Evolutionary conservation across 2,888 invertebrate species (phyloP), one percentile per base, ranked within the genome.

Genomic region (Ligdia adustata): DNA sequence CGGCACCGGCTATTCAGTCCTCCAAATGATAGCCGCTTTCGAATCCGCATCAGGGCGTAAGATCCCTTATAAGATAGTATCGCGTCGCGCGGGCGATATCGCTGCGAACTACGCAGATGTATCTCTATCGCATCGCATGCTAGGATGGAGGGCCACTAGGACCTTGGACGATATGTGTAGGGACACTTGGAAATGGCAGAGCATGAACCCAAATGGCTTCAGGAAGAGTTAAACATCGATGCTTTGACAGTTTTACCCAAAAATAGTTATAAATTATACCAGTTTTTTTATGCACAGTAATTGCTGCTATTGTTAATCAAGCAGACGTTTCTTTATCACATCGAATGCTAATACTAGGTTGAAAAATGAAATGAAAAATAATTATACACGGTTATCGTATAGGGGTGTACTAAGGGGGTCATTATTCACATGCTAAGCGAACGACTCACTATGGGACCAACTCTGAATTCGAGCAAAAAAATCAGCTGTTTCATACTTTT

Each of bases 151-250:
- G 14, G 95, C 97, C 9, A 91, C 91, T n/a, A 92, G 92, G 70
- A 92, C 92, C 48, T 85, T 98, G 2, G 85, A 92, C 6, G 95
- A 96, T 58, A 98, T 98, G 97, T 98, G 98, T 75, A 81, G 75
- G 5, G 97, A 97, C 72, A 92, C 96, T 0, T 98, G 97, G 97
- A 92, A 92, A 39, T 98, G 97, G 97, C 97, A 98, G 79, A 92
- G 93, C 37, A 86, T 88, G 39, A 95, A 98, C 85, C 97, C 97
- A 1, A 91, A 94, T 51, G 97, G 97, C 0, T 96, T 86, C 32
- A 73, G 33, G 11, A 42, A 69, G 33, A 64, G 39, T 15, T 42
- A 61, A 57, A 12, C 7, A 3, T 27, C 15, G 11, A 24, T n/a
- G 22, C 2, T 1, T 33, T 34, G 9, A 18, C 20, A 32, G 31